Conservation (phyloP, 2,797 vertebrate species). For the Hoplostethus mediterraneus region DNA sequence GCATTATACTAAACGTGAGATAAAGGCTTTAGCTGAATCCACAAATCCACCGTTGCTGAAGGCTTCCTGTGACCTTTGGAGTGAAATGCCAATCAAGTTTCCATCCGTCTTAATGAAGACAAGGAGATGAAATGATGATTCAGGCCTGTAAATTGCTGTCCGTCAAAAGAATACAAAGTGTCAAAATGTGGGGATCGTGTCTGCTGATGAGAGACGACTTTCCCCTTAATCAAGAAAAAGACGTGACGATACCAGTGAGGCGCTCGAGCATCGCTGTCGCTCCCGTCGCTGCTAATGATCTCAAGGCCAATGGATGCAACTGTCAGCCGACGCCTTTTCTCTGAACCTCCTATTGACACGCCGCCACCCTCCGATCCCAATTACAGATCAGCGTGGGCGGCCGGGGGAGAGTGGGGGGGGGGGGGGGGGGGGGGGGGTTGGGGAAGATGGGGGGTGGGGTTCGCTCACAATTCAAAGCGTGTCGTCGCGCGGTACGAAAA, state of each 20-base stretch:
- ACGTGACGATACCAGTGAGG: background rate
- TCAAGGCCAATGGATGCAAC: slow-evolving; percentile 28
- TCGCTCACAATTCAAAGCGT: slow-evolving; percentile 33
- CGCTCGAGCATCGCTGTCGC: slow-evolving; percentile 28
- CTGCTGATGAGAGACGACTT: background rate
- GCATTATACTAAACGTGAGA: slow-evolving; percentile 48
- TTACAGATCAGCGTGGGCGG: slow-evolving; percentile 31
- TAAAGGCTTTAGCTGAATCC: slow-evolving; percentile 47
- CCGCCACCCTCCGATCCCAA: slow-evolving; percentile 25
- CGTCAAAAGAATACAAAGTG: slow-evolving; percentile 49
- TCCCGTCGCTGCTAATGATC: slow-evolving; percentile 23
- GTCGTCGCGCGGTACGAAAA: slow-evolving; percentile 40
- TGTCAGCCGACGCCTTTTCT: slow-evolving; percentile 15
- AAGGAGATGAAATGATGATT: slow-evolving; percentile 41
- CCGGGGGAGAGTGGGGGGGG: background rate
- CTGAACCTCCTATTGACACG: slow-evolving; percentile 33
- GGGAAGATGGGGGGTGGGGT: background rate
- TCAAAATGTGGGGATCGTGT: slow-evolving; percentile 13
- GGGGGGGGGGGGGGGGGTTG: background rate
- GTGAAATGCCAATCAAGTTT: slow-evolving; percentile 58
- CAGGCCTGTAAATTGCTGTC: slow-evolving; percentile 34
- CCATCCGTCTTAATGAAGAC: slow-evolving; percentile 44
- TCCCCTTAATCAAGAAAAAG: background rate
- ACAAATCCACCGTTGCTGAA: slow-evolving; percentile 25
- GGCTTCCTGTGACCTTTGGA: slow-evolving; percentile 64